Base-by-base conservation (phyloP, 1,140 invertebrate species). In the Branchinecta lindahli region DNA sequence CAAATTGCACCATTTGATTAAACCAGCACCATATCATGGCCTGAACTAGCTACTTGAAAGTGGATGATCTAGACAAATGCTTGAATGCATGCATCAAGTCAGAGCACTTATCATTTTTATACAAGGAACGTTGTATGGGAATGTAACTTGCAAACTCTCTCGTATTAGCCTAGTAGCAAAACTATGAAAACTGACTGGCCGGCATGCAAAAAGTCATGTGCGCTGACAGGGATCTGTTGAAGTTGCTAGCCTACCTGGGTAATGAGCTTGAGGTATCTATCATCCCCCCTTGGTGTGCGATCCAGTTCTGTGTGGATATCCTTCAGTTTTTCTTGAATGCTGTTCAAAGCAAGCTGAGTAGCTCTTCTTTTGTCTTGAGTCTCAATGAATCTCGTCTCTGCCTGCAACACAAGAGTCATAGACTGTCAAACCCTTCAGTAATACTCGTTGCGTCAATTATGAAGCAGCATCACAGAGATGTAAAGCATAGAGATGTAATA, bases 251-350 rank as follows among this genome's bases (percentile, higher is more conserved):
- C 44, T 47, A 76, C 80, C 73, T 79, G 74, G 8, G 82, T 84
- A 45, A 85, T 77, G 44, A 85, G 75, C 46, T 80, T 77, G 61
- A 87, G 77, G 75, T 87, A 88, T 73, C 84, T 83, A 70, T 87
- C 83, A 74, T 88, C 86, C 3, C 85, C 85, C 72, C 87, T 81
- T 73, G 83, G 80, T 4, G 84, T 85, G 73, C 85, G 85, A 72
- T 88, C 85, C 76, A 88, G 81, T 75, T 88, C 86, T 4, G 80
- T 79, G 73, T 85, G 83, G 5, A 89, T 78, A 47, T 85, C 83
- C 74, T 86, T 85, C 8, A 89, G 76, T 68, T 83, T 81, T 20
- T 78, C 77, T 72, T 88, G 86, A 9, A 87, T 78, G 10, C 75
- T 74, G 9, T 80, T 77, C 21, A 88, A 73, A 72, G 83, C 76